Base-by-base conservation (phyloP, 2,113 vertebrate species). In the Typhlomys cinereus region DNA sequence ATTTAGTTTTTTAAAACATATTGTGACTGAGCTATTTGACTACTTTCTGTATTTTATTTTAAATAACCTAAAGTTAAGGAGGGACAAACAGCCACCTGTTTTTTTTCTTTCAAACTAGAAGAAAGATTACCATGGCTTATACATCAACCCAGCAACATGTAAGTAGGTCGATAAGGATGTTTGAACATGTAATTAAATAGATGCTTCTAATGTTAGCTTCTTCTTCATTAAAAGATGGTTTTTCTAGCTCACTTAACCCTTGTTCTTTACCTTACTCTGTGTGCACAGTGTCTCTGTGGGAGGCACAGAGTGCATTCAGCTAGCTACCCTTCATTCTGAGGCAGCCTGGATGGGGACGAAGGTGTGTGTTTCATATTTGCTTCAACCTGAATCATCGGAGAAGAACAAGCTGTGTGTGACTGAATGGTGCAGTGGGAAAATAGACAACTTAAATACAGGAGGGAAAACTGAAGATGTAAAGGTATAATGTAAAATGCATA, bases 171-270 rank as follows among this genome's bases (percentile, higher is more conserved):
- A 93, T 73, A 89, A 89, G 85, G 62, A 93, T 97, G 86, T 97
- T 96, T 96, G 80, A 83, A 89, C 67, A 44, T 48, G 48, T 61
- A 92, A 95, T 95, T 93, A 95, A 94, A 80, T 79, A 79, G 61
- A 80, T 86, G 89, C 15, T 76, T 93, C 54, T 50, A 93, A 69
- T 73, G 88, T 90, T 93, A 86, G 92, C 61, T 92, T 84, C 75
- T 69, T 48, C 54, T 52, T 95, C 83, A 95, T 95, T 92, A 95
- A 95, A 95, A 95, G 39, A 67, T 46, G 41, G 48, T 84, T 88
- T n/a, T 93, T 95, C 85, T 76, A 85, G 85, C n/a, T 96, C 57
- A 75, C 46, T 78, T 91, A 92, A 52, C 66, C 89, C 88, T 83
- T 85, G 79, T 61, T 20, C 46, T 89, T 96, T 11, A 84, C 17